phyloP scores from a whole-genome alignment of 1,140 invertebrate species.

The Pseudomyrmex dendroicus region DNA sequence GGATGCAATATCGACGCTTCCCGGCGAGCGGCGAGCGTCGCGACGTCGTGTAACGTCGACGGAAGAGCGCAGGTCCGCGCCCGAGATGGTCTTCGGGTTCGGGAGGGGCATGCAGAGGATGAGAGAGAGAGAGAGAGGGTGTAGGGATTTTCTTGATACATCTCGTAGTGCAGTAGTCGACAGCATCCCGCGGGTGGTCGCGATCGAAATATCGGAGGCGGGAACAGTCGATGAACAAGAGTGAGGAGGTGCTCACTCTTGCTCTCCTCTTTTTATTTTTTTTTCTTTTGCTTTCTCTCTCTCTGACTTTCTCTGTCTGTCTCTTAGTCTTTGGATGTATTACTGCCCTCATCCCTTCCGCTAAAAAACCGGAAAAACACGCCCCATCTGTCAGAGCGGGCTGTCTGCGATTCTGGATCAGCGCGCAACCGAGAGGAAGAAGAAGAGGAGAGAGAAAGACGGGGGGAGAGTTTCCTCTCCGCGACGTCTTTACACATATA shows the following conservation, averaged over 20 bases:
- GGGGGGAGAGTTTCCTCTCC: neutral
- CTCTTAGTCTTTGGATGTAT: neutral
- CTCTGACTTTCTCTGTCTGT: slow-evolving; percentile 5
- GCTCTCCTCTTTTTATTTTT: neutral
- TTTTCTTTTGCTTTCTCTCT: slow-evolving; percentile 23
- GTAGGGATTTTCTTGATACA: slow-evolving; percentile 53
- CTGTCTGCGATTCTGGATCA: neutral
- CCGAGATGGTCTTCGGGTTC: slow-evolving; percentile 17
- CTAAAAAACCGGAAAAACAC: slow-evolving; percentile 6
- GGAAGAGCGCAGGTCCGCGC: slow-evolving; percentile 66
- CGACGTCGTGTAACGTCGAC: neutral
- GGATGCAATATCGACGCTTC: neutral
- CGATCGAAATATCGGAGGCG: slow-evolving; percentile 70
- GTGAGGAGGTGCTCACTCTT: neutral
- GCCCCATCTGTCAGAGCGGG: neutral
- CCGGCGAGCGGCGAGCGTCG: neutral
- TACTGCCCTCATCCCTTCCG: neutral
- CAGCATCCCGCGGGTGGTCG: slow-evolving; percentile 73
- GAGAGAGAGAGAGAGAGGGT: slow-evolving; percentile 40
- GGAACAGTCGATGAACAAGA: slow-evolving; percentile 35
- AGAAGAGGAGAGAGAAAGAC: neutral
- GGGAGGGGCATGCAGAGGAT: slow-evolving; percentile 23
- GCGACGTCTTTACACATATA: slow-evolving; percentile 32
- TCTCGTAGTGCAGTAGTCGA: slow-evolving; percentile 70
- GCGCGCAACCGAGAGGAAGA: neutral